These are phyloP conservation scores for Dynastes tityus DNA, from an alignment of 2,888 invertebrate species.

Conservation along the genomic window DNA sequence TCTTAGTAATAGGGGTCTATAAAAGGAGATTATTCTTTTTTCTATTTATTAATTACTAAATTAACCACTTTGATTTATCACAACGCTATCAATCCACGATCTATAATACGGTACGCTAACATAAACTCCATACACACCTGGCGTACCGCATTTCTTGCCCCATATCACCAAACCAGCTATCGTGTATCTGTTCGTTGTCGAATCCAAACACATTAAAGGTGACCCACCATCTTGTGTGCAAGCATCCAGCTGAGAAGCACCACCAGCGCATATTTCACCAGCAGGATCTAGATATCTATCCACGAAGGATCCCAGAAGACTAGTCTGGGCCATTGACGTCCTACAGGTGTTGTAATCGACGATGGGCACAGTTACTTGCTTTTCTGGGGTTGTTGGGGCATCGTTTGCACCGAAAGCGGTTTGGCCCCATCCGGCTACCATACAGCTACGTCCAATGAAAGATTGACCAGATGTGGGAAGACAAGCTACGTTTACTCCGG, in stretches of 20 bases:
- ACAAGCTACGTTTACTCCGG: conserved; percentile 76
- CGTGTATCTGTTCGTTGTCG: conserved; percentile 73
- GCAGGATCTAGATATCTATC: conserved; percentile 64
- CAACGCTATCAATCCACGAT: conserved; percentile 77
- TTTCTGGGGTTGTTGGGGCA: conserved; percentile 75
- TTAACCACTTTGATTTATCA: conserved; percentile 2
- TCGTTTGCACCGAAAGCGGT: conserved; percentile 76
- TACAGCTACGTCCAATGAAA: conserved; percentile 69
- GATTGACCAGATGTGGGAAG: conserved; percentile 71
- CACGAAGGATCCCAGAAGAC: conserved; percentile 62
- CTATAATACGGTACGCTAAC: conserved; percentile 80
- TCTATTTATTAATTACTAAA: too few relatives aligned
- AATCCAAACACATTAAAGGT: conserved; percentile 75
- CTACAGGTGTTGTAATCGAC: conserved; percentile 73
- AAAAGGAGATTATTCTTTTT: too few relatives aligned
- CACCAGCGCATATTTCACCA: conserved; percentile 67
- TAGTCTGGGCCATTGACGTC: conserved; percentile 59
- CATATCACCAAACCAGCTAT: conserved; percentile 81
- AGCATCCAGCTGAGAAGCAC: conserved; percentile 63
- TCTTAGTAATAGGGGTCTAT: too few relatives aligned
- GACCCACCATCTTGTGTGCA: conserved; percentile 80
- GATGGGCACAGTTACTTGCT: conserved; percentile 84
- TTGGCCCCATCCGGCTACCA: conserved; percentile 92
- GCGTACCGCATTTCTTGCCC: conserved; percentile 82
- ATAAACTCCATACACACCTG: conserved; percentile 84